phyloP scores from a whole-genome alignment of 2,888 invertebrate species.

The Dicyrtoma fusca region DNA sequence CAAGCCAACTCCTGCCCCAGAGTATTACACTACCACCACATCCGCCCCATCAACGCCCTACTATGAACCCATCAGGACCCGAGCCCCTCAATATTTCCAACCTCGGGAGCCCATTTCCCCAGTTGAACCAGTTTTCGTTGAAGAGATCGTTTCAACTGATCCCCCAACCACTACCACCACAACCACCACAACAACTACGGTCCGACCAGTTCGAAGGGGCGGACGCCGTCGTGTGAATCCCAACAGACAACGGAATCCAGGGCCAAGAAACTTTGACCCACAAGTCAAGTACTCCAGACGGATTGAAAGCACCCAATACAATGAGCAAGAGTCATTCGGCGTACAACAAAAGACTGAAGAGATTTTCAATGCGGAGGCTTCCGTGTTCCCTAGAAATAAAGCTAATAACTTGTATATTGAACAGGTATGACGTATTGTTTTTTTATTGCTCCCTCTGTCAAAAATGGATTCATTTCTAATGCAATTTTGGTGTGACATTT shows the following conservation, averaged over 20 bases:
- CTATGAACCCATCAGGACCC: conserved; percentile 27
- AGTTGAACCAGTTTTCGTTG: neutral
- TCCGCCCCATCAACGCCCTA: conserved; percentile 16
- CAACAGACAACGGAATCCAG: conserved; percentile 32
- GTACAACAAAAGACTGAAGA: conserved; percentile 47
- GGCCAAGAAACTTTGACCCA: conserved; percentile 34
- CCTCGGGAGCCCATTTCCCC: neutral
- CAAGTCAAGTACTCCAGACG: conserved; percentile 51
- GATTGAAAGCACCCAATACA: conserved; percentile 37
- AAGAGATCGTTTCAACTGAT: neutral
- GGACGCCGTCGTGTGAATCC: conserved; percentile 40
- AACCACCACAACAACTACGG: conserved; percentile 32
- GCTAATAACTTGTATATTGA: conserved; percentile 48
- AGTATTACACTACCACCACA: conserved; percentile 18
- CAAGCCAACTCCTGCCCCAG: conserved; percentile 25
- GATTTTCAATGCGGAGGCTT: conserved; percentile 55
- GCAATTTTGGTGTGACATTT: no score
- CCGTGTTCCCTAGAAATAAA: conserved; percentile 48
- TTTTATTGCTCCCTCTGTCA: no score
- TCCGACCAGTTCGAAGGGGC: conserved; percentile 35
- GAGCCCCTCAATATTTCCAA: conserved; percentile 15
- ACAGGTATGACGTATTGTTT: conserved; percentile 38
- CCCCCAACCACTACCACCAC: conserved; percentile 35
- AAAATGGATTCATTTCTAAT: no score
- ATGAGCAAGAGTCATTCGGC: conserved; percentile 26